Base-by-base conservation (phyloP, 2,797 vertebrate species). In the Cossypha niveicapilla region DNA sequence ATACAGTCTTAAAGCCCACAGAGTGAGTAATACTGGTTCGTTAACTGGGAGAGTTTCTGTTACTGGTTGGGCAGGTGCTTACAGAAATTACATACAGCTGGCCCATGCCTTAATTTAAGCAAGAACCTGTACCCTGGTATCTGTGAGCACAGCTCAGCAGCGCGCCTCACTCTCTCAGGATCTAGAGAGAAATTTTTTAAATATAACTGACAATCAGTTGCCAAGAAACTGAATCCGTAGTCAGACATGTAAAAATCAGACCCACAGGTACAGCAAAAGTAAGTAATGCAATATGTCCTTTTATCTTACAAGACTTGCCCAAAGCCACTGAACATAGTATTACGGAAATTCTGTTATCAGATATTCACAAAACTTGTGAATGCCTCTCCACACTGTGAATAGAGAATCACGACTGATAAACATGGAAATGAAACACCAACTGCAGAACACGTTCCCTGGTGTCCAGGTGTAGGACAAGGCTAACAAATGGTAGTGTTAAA, bases 371-470 rank as follows among this genome's bases (percentile, higher is more conserved):
- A 77, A 71, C n/a, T 47, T 57, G 45, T 28, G 44, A 86, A 72
- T 66, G 56, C 18, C 32, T 76, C 39, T 32, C 25, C 14, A 39
- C 14, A 0, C 4, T 28, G 25, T 32, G 14, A 0, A 0, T 2
- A 27, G 24, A 66, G 10, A 72, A 48, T 18, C 28, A 7, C 1
- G 6, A 30, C 70, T 47, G 88, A 90, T 60, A 65, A 79, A 44
- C 57, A 68, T 4, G 39, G 57, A 74, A 94, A 94, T 44, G 35
- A 39, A 67, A 71, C 4, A 34, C 2, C 1, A 9, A 53, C 48
- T 39, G 21, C 53, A 70, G 34, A 74, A 61, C 3, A 57, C 0
- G 0, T 41, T 51, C 61, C 50, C 77, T n/a, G 34, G 17, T 42
- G 35, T 23, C 57, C 54, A 78, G 61, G 45, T 28, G 13, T 22